Percentiles rank a stretch among this genome's conserved stretches.
phyloP scores from a whole-genome alignment of 2,113 vertebrate species.

The Triplophysa tibetana region DNA sequence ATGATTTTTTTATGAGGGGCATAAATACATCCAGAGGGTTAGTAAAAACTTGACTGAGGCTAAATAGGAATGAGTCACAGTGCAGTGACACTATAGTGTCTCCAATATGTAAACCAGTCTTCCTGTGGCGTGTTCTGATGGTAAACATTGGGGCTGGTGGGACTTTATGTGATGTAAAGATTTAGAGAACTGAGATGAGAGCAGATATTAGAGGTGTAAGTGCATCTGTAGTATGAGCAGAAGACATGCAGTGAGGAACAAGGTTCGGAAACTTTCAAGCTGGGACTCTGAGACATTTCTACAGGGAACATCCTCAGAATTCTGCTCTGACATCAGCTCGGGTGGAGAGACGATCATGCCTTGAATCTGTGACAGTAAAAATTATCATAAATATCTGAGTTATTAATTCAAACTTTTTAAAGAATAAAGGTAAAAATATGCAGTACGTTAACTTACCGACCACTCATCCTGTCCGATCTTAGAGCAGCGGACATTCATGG shows the following conservation, averaged over 20 bases:
- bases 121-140: background rate
- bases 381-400: background rate
- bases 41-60: background rate
- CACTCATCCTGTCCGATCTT: constrained; percentile 82
- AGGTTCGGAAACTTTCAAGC: background rate
- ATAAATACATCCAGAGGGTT: background rate
- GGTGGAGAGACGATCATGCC: constrained; percentile 59
- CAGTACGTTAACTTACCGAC: constrained; percentile 75
- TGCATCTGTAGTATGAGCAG: constrained; percentile 12
- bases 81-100: background rate
- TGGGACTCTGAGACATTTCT: constrained; percentile 1
- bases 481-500: constrained; percentile 82
- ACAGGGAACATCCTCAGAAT: constrained; percentile 31
- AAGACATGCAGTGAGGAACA: constrained; percentile 1
- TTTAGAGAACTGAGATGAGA: background rate
- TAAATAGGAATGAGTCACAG: background rate
- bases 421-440: too few species aligned
- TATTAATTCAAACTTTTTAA: background rate
- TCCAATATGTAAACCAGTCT: background rate
- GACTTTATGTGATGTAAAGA: background rate
- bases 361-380: constrained; percentile 48
- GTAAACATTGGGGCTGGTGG: background rate
- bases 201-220: constrained; percentile 17
- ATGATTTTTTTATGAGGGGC: background rate
- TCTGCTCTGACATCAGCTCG: constrained; percentile 36